phyloP scores from a whole-genome alignment of 1,140 invertebrate species.

The Chlorops oryzae region DNA sequence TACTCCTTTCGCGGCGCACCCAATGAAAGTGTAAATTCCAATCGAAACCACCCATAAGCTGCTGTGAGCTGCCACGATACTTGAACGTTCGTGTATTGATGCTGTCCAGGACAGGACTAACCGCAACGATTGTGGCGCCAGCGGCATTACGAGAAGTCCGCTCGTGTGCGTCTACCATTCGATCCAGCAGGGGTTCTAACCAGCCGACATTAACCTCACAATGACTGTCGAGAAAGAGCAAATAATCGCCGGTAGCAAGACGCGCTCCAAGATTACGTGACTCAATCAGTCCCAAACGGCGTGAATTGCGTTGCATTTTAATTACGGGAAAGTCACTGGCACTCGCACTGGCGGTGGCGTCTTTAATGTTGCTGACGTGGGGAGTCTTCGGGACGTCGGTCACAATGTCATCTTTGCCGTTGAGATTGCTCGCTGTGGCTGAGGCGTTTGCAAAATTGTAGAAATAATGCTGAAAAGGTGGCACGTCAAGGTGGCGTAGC shows the following conservation, averaged over 20 bases:
- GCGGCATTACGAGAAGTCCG: too few species aligned
- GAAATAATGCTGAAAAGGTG: too few species aligned
- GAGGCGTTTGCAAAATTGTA: too few species aligned
- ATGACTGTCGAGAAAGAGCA: conserved; percentile 78
- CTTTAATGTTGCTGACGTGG: too few species aligned
- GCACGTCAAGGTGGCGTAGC: too few species aligned
- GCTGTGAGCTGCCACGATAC: conserved; percentile 57
- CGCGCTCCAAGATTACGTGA: conserved; percentile 64
- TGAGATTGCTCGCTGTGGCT: too few species aligned
- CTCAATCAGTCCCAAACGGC: conserved; percentile 71
- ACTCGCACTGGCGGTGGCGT: too few species aligned
- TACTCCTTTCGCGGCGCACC: too few species aligned
- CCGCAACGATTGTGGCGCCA: conserved; percentile 39
- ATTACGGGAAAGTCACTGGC: too few species aligned
- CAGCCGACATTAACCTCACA: conserved; percentile 67
- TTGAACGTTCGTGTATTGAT: conserved; percentile 56
- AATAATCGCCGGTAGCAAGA: conserved; percentile 60
- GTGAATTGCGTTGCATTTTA: conserved; percentile 53
- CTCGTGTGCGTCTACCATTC: conserved; percentile 32
- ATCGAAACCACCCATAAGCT: conserved; percentile 81
- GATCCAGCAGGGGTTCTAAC: conserved; percentile 61
- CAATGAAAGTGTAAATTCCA: conserved; percentile 95
- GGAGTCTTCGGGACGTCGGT: too few species aligned
- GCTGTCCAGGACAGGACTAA: conserved; percentile 56
- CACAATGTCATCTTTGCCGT: too few species aligned